These are phyloP conservation scores for Zaprionus camerounensis DNA, from an alignment of 1,140 invertebrate genomes.

Conservation along the genomic window DNA sequence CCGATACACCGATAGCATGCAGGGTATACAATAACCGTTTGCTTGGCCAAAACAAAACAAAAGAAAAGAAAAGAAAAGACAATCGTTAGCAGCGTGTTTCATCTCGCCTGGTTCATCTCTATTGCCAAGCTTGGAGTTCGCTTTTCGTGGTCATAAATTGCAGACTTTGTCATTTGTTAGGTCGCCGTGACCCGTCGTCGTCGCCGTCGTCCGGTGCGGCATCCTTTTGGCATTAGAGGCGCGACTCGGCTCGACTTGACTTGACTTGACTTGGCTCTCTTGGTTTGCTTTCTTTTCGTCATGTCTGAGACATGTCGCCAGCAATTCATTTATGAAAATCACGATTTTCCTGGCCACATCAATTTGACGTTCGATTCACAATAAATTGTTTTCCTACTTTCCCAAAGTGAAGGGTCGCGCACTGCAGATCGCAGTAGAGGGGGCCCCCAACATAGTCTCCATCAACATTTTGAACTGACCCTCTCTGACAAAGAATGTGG, in stretches of 20 bases:
- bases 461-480: constrained; percentile 48
- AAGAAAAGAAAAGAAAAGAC: constrained; percentile 39
- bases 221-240: constrained; percentile 29
- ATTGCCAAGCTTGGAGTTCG: constrained; percentile 14
- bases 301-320: constrained; percentile 66
- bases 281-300: constrained; percentile 44
- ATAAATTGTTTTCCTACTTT: constrained; percentile 78
- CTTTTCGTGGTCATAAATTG: constrained; percentile 79
- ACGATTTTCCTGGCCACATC: constrained; percentile 55
- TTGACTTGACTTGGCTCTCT: neutral
- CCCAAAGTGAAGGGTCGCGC: constrained; percentile 72
- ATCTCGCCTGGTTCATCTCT: constrained; percentile 33
- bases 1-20: neutral
- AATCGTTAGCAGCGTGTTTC: constrained; percentile 46
- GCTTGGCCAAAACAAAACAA: neutral
- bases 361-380: constrained; percentile 65
- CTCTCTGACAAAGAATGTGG: constrained; percentile 55
- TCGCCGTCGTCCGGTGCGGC: constrained; percentile 27
- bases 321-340: constrained; percentile 80
- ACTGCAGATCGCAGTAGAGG: neutral
- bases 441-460: constrained; percentile 1
- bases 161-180: constrained; percentile 75
- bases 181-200: constrained; percentile 55
- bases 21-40: constrained; percentile 33
- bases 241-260: neutral